Conservation (phyloP, 2,888 invertebrate species). For the Muschampia plurimacula region DNA sequence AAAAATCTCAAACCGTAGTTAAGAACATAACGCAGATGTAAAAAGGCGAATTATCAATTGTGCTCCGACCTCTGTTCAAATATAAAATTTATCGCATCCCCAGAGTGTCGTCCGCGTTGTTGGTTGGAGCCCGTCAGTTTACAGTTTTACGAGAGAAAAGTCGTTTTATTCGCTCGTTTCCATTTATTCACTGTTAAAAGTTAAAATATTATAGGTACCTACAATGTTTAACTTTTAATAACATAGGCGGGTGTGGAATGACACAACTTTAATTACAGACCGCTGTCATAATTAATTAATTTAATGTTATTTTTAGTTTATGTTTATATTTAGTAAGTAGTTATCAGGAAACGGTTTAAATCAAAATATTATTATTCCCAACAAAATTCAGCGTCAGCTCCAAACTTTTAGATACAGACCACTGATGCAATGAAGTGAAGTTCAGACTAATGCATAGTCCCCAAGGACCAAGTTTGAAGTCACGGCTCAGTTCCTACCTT, state of each 20-base stretch:
- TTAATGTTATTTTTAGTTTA: no score
- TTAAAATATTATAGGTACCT: constrained; percentile 3
- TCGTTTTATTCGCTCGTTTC: constrained; percentile 5
- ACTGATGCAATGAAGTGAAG: neutral
- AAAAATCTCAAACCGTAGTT: no score
- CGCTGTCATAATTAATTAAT: no score
- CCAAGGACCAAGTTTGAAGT: neutral
- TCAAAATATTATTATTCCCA: no score
- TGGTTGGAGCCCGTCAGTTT: neutral
- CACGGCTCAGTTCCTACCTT: constrained; percentile 4
- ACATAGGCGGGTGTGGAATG: neutral
- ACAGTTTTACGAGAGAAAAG: constrained; percentile 12
- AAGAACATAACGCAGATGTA: no score
- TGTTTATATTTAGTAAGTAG: no score
- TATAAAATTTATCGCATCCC: constrained; percentile 7
- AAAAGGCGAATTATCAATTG: no score
- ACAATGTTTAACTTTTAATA: constrained; percentile 5
- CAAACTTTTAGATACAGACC: no score
- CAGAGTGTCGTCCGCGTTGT: neutral
- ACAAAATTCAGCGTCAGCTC: neutral
- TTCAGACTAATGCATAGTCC: neutral
- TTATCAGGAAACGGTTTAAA: no score
- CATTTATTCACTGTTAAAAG: constrained; percentile 15
- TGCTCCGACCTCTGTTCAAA: neutral
- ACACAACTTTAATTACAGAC: neutral